Conservation (phyloP, 2,888 invertebrate genomes). For the Microdon myrmicae region DNA sequence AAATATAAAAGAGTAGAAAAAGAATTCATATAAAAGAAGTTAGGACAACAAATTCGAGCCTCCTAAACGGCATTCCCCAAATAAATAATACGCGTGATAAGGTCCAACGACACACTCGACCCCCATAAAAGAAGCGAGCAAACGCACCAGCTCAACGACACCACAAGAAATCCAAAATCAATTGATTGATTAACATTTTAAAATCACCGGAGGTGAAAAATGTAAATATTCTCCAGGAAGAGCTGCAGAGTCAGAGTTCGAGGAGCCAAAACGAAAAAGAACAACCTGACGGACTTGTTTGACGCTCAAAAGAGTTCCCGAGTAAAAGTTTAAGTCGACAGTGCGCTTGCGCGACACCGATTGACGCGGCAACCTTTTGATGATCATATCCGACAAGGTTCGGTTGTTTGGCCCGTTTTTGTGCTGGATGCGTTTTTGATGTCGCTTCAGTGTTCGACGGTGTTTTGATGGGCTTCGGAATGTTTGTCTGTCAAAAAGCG, state of each 20-base stretch:
- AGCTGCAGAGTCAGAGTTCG: neutral
- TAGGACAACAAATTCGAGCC: conserved; percentile 11
- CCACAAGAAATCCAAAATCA: conserved; percentile 13
- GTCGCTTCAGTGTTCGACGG: too few species aligned
- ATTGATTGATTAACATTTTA: conserved; percentile 48
- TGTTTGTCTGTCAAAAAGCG: conserved; percentile 20
- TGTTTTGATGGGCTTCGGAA: conserved; percentile 21
- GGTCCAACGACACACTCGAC: conserved; percentile 22
- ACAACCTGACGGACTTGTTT: conserved; percentile 16
- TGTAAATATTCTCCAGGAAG: conserved; percentile 26
- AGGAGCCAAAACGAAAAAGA: neutral
- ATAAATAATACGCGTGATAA: conserved; percentile 45
- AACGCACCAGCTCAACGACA: conserved; percentile 3
- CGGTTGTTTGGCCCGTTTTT: conserved; percentile 21
- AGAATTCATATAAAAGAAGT: conserved; percentile 1
- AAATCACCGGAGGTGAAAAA: conserved; percentile 39
- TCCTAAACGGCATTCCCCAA: conserved; percentile 25
- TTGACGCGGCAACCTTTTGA: conserved; percentile 45
- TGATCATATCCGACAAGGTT: conserved; percentile 38
- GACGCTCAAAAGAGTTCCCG: conserved; percentile 10
- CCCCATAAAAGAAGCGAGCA: conserved; percentile 6
- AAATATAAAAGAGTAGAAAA: neutral
- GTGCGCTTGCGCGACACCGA: conserved; percentile 41
- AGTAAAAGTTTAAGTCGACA: conserved; percentile 21
- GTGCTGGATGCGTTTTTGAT: too few species aligned